Evolutionary conservation across 2,113 vertebrate genomes (phyloP), one percentile per base, ranked within the genome.

Genomic region (Passer montanus): DNA sequence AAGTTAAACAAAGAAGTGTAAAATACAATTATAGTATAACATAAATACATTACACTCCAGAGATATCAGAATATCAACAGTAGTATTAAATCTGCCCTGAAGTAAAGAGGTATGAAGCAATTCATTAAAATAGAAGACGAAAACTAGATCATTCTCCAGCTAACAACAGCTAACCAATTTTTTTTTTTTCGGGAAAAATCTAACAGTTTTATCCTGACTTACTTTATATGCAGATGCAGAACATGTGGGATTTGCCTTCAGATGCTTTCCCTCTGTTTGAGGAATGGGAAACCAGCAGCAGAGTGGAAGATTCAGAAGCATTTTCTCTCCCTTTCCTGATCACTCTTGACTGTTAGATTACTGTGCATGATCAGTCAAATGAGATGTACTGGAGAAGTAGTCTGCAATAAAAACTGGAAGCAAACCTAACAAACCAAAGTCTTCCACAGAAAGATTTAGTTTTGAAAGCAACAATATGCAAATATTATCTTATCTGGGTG

Each of bases 1-100:
- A 97, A 95, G 91, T 96, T 92, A 97, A 94, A 92, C 86, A 93
- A 92, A 94, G 95, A 94, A 86, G 76, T 89, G 56, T 89, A 96
- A 97, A 90, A 90, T 63, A 95, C 84, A 97, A 95, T 97, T 96
- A 92, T 72, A 81, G 35, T 93, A 83, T 90, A 94, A 97, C 64
- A 90, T 77, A 96, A 97, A 97, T 91, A 89, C 84, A 97, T 95
- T 91, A 79, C 84, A 95, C 93, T 93, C 96, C 66, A 91, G 95
- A 96, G 95, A 94, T 87, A 95, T 79, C 64, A 92, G 93, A 97
- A 91, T 74, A 95, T 72, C 89, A 95, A 94, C 84, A 95, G 70
- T 27, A 82, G 89, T 78, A 95, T 85, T 97, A 95, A 96, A 95
- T 96, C 78, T 92, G 94, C 69, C 81, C 66, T 93, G 91, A 92